These are phyloP conservation scores for Vulpes vulpes DNA, from an alignment of 2,113 vertebrate species.

Conservation along the genomic window DNA sequence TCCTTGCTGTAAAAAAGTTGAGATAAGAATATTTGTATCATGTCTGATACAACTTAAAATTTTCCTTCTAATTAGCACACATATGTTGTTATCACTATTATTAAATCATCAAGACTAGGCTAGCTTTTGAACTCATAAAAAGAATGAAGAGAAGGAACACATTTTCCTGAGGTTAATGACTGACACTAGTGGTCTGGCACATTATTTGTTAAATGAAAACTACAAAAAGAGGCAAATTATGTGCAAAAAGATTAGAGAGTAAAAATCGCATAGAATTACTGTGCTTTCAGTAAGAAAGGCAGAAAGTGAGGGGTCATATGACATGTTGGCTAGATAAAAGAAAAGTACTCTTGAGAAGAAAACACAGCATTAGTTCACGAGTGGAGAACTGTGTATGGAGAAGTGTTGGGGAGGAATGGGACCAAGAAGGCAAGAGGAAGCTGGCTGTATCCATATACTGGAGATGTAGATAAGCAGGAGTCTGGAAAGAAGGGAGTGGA, in stretches of 20 bases:
- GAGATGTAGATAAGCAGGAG: accelerated
- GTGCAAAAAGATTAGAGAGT: background rate
- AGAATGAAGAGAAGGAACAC: background rate
- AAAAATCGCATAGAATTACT: background rate
- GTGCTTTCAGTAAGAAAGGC: background rate
- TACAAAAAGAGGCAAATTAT: background rate
- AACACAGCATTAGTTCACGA: background rate
- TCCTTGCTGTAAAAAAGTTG: background rate
- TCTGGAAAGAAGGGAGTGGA: background rate
- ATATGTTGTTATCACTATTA: background rate
- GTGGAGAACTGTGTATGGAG: background rate
- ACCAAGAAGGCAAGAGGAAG: background rate
- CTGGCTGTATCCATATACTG: background rate
- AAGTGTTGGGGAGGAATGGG: background rate
- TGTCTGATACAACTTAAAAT: background rate
- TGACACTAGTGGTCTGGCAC: background rate
- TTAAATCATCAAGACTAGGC: background rate
- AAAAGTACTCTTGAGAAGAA: background rate
- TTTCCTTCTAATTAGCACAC: background rate
- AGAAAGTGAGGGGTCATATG: background rate
- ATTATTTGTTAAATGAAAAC: background rate
- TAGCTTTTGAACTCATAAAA: background rate
- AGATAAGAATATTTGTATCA: background rate
- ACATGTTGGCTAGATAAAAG: background rate
- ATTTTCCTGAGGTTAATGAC: background rate